Evolutionary conservation across 2,797 vertebrate species (phyloP).

Genomic region (Liparis tanakae): DNA sequence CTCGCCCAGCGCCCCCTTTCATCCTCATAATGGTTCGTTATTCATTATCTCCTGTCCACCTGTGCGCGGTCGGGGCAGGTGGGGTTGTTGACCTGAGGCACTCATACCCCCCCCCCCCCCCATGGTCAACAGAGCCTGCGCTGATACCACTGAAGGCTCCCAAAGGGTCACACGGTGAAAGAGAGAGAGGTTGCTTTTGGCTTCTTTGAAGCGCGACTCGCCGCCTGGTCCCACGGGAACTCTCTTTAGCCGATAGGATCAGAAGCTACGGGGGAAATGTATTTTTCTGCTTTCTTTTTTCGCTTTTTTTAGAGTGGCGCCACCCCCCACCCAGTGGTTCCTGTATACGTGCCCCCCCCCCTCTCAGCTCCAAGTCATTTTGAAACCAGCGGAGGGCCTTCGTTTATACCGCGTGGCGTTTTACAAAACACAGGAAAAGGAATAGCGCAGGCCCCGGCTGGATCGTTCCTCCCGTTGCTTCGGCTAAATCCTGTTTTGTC

Average conservation of each 20-base stretch:
- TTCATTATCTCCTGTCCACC: constrained; percentile 57
- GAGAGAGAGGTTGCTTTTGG: constrained; percentile 18
- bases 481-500: constrained; percentile 63
- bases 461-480: constrained; percentile 49
- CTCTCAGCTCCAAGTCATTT: constrained; percentile 55
- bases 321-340: constrained; percentile 43
- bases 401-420: constrained; percentile 60
- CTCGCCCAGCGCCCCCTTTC: constrained; percentile 63
- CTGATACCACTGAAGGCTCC: constrained; percentile 48
- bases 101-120: constrained; percentile 23
- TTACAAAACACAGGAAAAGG: constrained; percentile 65
- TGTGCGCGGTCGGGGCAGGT: constrained; percentile 41
- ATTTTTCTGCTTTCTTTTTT: constrained; percentile 54
- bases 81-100: constrained; percentile 54
- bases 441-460: constrained; percentile 14
- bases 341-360: constrained; percentile 36
- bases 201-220: constrained; percentile 34
- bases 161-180: constrained; percentile 62
- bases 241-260: constrained; percentile 61
- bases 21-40: constrained; percentile 70
- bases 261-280: constrained; percentile 40
- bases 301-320: constrained; percentile 35
- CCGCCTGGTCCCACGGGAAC: constrained; percentile 49
- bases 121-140: constrained; percentile 41
- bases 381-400: constrained; percentile 57